A percentile compares a stretch with the other conserved stretches of the same genome.
Evolutionary conservation across 2,888 invertebrate genomes (phyloP).

Genomic region (Altica lythri): DNA sequence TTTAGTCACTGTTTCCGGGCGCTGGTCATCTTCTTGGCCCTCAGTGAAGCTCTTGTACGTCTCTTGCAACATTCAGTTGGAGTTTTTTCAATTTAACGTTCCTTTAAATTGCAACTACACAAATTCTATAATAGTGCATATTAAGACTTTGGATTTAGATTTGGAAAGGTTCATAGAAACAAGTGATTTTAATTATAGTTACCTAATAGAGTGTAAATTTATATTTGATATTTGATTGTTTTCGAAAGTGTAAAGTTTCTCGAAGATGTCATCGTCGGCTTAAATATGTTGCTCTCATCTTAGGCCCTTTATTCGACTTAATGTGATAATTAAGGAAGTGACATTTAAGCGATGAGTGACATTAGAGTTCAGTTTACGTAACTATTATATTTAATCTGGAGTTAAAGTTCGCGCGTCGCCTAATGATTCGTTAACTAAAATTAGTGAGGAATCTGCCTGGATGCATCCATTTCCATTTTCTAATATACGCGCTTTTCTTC

Average conservation of each 20-base stretch:
- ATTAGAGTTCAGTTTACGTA: slow-evolving; percentile 56
- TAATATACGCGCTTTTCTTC: slow-evolving; percentile 43
- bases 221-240: no score
- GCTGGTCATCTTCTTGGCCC: no score
- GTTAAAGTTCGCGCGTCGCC: slow-evolving; percentile 54
- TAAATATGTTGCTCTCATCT: slow-evolving; percentile 16
- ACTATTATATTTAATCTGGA: slow-evolving; percentile 59
- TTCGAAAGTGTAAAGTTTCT: slow-evolving; percentile 1
- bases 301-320: slow-evolving; percentile 42
- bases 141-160: no score
- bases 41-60: no score
- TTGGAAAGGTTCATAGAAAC: no score
- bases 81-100: no score
- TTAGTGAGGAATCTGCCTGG: slow-evolving; percentile 46
- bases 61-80: no score
- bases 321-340: slow-evolving; percentile 57
- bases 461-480: slow-evolving; percentile 47
- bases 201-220: no score
- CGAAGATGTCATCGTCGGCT: slow-evolving; percentile 16
- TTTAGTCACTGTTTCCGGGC: no score
- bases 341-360: slow-evolving; percentile 58
- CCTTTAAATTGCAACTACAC: no score
- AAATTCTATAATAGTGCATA: no score
- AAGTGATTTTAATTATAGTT: no score
- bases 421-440: slow-evolving; percentile 57